A percentile compares a stretch with the other conserved stretches of the same genome.
Evolutionary conservation across 2,797 vertebrate genomes (phyloP).

Genomic region (Notolepis coatsorum): DNA sequence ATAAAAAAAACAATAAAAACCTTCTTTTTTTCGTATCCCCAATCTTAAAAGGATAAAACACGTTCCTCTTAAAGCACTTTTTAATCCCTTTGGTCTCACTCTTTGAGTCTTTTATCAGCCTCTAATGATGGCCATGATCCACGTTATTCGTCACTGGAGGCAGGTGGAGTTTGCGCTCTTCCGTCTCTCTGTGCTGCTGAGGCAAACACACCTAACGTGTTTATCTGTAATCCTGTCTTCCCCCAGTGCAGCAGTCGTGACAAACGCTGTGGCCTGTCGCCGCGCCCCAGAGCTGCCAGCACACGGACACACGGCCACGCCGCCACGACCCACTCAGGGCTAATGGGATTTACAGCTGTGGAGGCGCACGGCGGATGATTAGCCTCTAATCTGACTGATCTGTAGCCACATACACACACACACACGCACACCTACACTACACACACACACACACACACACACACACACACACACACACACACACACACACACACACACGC

Average conservation of each 20-base stretch:
- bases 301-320: constrained; percentile 19
- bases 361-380: constrained; percentile 67
- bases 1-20: constrained; percentile 63
- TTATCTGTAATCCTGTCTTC: constrained; percentile 78
- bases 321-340: constrained; percentile 62
- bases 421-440: no score
- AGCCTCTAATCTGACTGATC: constrained; percentile 74
- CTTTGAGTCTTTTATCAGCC: constrained; percentile 70
- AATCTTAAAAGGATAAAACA: constrained; percentile 40
- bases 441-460: no score
- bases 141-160: constrained; percentile 50
- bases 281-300: constrained; percentile 61
- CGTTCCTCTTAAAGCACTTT: constrained; percentile 69
- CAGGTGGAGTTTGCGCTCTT: constrained; percentile 66
- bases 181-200: constrained; percentile 51
- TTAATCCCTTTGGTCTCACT: constrained; percentile 69
- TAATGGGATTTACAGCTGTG: constrained; percentile 76
- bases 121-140: constrained; percentile 68
- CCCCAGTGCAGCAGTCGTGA: constrained; percentile 68
- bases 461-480: no score
- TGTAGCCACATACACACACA: no score
- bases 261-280: constrained; percentile 72
- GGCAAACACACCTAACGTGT: constrained; percentile 76
- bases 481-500: no score
- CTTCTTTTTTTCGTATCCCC: no score